A percentile compares a stretch with the other conserved stretches of the same genome.
Conservation (phyloP, 2,113 vertebrate species). For the Lagenorhynchus albirostris region DNA sequence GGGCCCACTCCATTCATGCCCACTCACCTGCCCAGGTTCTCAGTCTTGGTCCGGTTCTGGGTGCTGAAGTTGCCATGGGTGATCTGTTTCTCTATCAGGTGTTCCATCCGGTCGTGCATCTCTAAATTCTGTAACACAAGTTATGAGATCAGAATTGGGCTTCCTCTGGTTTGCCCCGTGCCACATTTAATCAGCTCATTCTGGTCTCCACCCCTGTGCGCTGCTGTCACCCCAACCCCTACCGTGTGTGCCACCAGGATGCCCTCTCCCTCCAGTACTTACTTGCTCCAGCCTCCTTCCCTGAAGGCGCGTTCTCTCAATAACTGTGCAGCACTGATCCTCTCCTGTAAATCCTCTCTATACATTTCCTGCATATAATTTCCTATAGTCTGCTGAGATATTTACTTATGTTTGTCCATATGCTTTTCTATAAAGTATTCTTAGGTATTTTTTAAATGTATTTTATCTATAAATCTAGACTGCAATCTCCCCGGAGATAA, state of each 20-base stretch:
- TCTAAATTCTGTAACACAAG: slow-evolving; percentile 88
- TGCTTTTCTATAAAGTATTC: neutral
- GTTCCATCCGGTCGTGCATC: slow-evolving; percentile 94
- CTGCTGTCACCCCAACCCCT: neutral
- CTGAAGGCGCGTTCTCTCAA: neutral
- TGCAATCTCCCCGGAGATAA: neutral
- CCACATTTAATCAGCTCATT: neutral
- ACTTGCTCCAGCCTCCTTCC: neutral
- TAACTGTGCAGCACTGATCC: neutral
- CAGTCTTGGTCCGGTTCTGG: slow-evolving; percentile 82
- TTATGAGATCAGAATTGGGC: fast-evolving
- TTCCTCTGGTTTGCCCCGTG: fast-evolving
- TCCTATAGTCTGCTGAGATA: neutral
- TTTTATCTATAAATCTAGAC: neutral
- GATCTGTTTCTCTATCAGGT: slow-evolving; percentile 88
- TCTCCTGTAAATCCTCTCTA: neutral
- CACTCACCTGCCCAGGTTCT: slow-evolving; percentile 88
- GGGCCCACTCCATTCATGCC: fast-evolving
- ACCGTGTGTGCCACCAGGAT: fast-evolving
- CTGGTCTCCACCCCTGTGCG: neutral
- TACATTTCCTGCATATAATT: neutral
- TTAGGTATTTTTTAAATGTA: neutral
- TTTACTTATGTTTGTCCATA: neutral
- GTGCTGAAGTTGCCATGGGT: slow-evolving; percentile 77
- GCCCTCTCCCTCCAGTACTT: neutral